These are phyloP conservation scores for Papilio glaucus DNA, from an alignment of 1,140 invertebrate species.

Conservation along the genomic window DNA sequence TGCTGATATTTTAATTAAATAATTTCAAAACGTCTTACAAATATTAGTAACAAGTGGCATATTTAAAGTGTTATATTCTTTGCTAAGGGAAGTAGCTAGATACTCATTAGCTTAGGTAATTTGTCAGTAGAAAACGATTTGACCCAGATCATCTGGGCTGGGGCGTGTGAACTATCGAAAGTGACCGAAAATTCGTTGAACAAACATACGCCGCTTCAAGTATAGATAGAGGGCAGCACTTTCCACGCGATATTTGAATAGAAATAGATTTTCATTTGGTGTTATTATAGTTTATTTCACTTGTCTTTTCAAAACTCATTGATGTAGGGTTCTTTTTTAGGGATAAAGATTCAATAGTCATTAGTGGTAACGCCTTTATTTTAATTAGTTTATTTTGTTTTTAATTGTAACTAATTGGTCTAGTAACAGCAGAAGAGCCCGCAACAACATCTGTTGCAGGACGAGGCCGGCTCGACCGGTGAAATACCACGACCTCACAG, in stretches of 20 bases:
- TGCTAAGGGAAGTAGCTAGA: neutral
- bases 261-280: neutral
- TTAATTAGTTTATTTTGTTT: too few relatives aligned
- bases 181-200: constrained; percentile 21
- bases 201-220: neutral
- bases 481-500: too few relatives aligned
- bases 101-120: constrained; percentile 4
- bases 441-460: too few relatives aligned
- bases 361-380: too few relatives aligned
- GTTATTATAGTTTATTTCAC: neutral
- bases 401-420: too few relatives aligned
- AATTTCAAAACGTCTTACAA: too few relatives aligned
- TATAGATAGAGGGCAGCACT: neutral
- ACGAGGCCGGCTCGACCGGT: too few relatives aligned
- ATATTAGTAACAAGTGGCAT: too few relatives aligned
- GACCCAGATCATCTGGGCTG: neutral
- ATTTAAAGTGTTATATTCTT: too few relatives aligned
- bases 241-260: neutral
- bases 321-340: neutral
- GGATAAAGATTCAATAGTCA: too few relatives aligned
- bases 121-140: constrained; percentile 30
- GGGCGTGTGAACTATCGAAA: constrained; percentile 25
- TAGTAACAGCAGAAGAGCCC: too few relatives aligned
- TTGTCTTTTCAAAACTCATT: neutral
- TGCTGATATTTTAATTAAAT: too few relatives aligned